Percentiles rank a stretch among this genome's conserved stretches.
phyloP scores from a whole-genome alignment of 1,140 invertebrate species.

The Rhopalosiphum padi region DNA sequence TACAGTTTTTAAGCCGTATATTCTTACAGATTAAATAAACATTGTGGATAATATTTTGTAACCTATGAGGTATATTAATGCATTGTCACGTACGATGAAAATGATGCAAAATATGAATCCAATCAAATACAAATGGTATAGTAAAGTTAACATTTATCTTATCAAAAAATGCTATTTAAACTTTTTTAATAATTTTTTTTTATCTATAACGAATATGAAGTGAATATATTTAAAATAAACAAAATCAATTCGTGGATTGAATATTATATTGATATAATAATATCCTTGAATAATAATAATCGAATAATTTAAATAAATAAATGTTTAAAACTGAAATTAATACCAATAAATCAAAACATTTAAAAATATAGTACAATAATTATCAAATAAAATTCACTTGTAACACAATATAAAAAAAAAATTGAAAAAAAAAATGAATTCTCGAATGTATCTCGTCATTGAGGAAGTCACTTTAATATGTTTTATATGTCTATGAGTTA shows the following conservation, averaged over 20 bases:
- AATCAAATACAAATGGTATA: background rate
- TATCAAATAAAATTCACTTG: no score
- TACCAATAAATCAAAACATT: background rate
- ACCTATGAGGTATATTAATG: slow-evolving; percentile 22
- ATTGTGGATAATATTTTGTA: background rate
- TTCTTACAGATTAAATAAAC: background rate
- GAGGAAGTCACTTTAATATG: no score
- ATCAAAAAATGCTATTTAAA: background rate
- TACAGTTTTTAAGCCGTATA: background rate
- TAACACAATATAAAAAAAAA: no score
- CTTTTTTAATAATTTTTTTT: background rate
- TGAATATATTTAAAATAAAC: background rate
- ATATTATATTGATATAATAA: background rate
- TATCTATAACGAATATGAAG: background rate
- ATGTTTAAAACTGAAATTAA: background rate
- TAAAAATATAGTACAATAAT: no score
- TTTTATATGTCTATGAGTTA: no score
- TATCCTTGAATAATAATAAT: background rate
- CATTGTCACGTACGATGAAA: slow-evolving; percentile 2
- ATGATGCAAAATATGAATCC: background rate
- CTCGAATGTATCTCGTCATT: no score
- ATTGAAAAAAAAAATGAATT: no score
- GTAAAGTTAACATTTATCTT: background rate
- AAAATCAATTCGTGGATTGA: background rate
- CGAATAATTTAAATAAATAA: background rate